Percentiles rank a stretch among this genome's conserved stretches.
Evolutionary conservation across 1,140 invertebrate species (phyloP).

Genomic region (Drosophila chauvacae): DNA sequence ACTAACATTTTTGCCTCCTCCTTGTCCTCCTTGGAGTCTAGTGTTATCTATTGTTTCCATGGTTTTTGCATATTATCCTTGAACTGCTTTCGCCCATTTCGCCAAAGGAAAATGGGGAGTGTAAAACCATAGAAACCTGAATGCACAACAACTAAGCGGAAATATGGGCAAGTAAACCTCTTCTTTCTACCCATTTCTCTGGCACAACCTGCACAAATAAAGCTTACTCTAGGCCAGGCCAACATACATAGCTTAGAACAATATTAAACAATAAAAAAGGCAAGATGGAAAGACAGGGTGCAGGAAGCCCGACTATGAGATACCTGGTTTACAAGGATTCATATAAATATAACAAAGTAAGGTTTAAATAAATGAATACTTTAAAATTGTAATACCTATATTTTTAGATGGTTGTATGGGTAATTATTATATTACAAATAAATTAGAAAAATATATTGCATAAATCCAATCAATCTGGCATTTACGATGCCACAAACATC

Average conservation of each 20-base stretch:
- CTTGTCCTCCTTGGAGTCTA: constrained; percentile 6
- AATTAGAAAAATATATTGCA: no score
- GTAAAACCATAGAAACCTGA: constrained; percentile 76
- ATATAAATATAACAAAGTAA: neutral
- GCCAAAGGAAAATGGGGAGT: constrained; percentile 21
- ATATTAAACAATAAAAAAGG: constrained; percentile 76
- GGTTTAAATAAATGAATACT: neutral
- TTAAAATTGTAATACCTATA: no score
- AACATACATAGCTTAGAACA: constrained; percentile 75
- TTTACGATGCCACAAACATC: no score
- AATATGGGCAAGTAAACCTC: constrained; percentile 47
- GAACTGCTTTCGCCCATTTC: constrained; percentile 68
- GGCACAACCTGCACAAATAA: constrained; percentile 25
- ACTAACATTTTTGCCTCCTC: neutral
- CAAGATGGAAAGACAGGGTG: neutral
- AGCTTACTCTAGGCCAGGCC: constrained; percentile 45
- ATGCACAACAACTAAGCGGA: constrained; percentile 69
- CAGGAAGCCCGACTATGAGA: neutral
- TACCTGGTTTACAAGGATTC: neutral
- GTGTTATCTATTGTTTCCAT: constrained; percentile 64
- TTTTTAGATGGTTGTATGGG: neutral
- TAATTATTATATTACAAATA: neutral
- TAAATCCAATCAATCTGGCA: no score
- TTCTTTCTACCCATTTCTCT: neutral
- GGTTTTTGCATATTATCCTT: constrained; percentile 68